Base-by-base conservation (phyloP, 2,113 vertebrate genomes). In the Manacus vitellinus region DNA sequence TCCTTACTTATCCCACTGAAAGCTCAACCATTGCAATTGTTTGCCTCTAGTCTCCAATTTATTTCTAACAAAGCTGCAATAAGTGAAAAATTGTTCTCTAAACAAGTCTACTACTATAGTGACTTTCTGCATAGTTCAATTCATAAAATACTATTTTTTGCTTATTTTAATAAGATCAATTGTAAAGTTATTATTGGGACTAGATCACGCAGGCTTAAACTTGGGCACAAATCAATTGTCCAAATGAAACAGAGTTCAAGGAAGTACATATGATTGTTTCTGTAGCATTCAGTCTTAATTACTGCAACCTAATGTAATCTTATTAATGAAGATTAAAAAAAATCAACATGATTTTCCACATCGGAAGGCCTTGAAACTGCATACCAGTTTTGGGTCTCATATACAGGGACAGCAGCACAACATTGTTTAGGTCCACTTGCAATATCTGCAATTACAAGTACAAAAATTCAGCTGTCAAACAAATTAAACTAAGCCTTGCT, bases 401-500 rank as follows among this genome's bases (percentile, higher is more conserved):
- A 59, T 65, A 56, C 27, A 82, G 46, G 70, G 43, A 72, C 2
- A 5, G n/a, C 49, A 82, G n/a, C 51, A 79, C 37, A 54, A 30
- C 28, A 22, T 55, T 92, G n/a, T 85, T 93, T 92, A 80, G 30
- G 67, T 94, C 49, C 59, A 79, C 55, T 86, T 84, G 65, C 65
- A 92, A 55, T 86, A 80, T 88, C 78, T 90, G 52, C 20, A 93
- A 80, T 88, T 86, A 91, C 30, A 75, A 56, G 65, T 73, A 86
- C n/a, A 90, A 88, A 96, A 93, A 43, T n/a, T 89, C 84, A 62
- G 44, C 77, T 92, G 54, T 91, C 62, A 71, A 83, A 95, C 94
- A 91, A 93, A 96, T 88, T 93, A 94, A 96, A 75, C 54, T 37
- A 92, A 92, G 82, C 83, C 66, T 85, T 94, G 33, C 88, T 85